phyloP scores from a whole-genome alignment of 2,797 vertebrate species.

The Philypnodon macrostomus region DNA sequence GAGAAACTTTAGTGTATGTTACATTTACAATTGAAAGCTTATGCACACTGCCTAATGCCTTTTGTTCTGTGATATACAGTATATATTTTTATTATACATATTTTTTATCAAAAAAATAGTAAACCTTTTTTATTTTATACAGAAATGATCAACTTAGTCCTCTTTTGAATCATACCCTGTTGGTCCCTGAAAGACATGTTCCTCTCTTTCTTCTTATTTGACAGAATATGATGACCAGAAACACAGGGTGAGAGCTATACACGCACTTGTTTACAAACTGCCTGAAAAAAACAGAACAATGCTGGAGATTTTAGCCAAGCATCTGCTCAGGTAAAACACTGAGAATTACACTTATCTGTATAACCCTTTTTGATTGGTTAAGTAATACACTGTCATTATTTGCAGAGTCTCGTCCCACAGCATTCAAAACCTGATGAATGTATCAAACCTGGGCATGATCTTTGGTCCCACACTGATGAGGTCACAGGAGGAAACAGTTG shows the following conservation, averaged over 20 bases:
- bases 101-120: too few species aligned
- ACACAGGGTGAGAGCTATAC: constrained; percentile 92
- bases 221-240: constrained; percentile 96
- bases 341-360: neutral
- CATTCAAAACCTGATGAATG: constrained; percentile 94
- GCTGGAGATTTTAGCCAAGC: constrained; percentile 93
- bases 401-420: constrained; percentile 91
- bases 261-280: constrained; percentile 90
- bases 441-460: constrained; percentile 97
- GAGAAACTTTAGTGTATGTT: too few species aligned
- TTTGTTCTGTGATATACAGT: too few species aligned
- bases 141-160: too few species aligned
- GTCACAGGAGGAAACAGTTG: constrained; percentile 96
- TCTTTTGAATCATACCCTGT: too few species aligned
- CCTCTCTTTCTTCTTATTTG: constrained; percentile 31
- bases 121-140: too few species aligned
- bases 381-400: neutral
- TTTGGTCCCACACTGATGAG: constrained; percentile 97
- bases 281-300: constrained; percentile 94
- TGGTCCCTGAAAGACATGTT: too few species aligned
- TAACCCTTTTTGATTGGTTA: neutral
- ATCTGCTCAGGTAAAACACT: constrained; percentile 85
- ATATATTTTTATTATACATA: too few species aligned
- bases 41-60: too few species aligned
- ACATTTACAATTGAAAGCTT: too few species aligned